Percentiles rank a stretch among this genome's conserved stretches.
Conservation (phyloP, 2,113 vertebrate genomes). For the Arvicanthis niloticus region DNA sequence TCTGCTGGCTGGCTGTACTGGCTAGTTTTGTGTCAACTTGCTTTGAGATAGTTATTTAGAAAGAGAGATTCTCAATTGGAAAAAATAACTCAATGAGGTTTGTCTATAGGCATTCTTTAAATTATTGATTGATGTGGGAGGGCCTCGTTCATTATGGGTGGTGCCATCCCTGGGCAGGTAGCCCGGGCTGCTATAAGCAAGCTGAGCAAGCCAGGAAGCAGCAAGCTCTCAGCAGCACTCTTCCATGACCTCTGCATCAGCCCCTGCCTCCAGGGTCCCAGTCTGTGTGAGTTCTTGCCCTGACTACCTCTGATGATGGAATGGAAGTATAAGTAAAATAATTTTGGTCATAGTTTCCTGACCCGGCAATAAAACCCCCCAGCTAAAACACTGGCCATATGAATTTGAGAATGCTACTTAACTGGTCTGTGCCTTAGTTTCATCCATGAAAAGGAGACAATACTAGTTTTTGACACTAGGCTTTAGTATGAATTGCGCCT, state of each 20-base stretch:
- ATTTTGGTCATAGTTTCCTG: not conserved
- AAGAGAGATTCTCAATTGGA: not conserved
- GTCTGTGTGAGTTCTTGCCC: not conserved
- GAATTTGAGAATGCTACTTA: not conserved
- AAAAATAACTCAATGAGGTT: not conserved
- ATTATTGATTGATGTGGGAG: not conserved
- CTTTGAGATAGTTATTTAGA: not conserved
- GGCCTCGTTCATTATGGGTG: not conserved
- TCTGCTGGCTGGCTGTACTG: not conserved
- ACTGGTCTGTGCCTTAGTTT: not conserved
- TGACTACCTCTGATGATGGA: not conserved
- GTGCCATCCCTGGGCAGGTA: not conserved
- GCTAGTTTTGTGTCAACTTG: not conserved
- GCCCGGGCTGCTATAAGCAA: not conserved
- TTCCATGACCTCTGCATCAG: not conserved
- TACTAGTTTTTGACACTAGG: not conserved
- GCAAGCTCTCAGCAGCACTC: not conserved
- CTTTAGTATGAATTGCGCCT: not conserved
- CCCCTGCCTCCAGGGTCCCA: not conserved
- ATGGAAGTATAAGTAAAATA: not conserved
- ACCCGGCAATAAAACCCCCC: not conserved
- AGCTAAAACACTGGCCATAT: not conserved
- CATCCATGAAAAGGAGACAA: not conserved
- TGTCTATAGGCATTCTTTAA: not conserved
- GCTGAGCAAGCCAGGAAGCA: not conserved